Base-by-base conservation (phyloP, 2,888 invertebrate genomes). In the Melanophora roralis region DNA sequence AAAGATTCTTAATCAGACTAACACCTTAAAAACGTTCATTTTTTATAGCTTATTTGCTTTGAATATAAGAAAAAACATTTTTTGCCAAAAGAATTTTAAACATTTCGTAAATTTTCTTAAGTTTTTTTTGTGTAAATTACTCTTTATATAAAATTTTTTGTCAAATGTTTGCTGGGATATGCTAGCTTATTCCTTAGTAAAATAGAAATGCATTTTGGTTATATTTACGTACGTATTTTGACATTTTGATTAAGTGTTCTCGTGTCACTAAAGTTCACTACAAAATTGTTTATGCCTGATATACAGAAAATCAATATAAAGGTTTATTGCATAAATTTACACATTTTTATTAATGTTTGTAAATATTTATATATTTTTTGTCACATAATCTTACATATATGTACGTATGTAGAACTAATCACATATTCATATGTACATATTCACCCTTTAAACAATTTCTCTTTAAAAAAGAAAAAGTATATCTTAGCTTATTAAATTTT, bases 231-330 rank as follows among this genome's bases (percentile, higher is more conserved):
- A 59, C 47, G 32, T 73, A 57, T 75, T 74, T 69, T 65, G 74
- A 71, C 78, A 79, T 64, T 67, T 79, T 79, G 74, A 79, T 74
- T 78, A 78, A 78, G 74, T 74, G 78, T 69, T 69, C 59, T 75
- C 45, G 53, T 74, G 79, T 43, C 74, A 67, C 65, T 65, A 72
- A 60, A 67, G 75, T 79, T 59, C 55, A 51, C 16, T 38, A 47
- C 27, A 67, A 67, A 53, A 59, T 40, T 74, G 47, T n/a, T n/a
- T 72, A 9, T 67, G 34, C 67, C 34, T 34, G 62, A 47, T 19
- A 62, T 72, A 75, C 57, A 69, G 57, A 62, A 78, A 74, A 74
- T 78, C 68, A 62, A 74, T 73, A 68, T 62, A 64, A 40, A 21
- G 69, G 55, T 45, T 57, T 40, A 14, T 21, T 12, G 6, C 12